Base-by-base conservation (phyloP, 2,797 vertebrate genomes). In the Ciconia nigra region DNA sequence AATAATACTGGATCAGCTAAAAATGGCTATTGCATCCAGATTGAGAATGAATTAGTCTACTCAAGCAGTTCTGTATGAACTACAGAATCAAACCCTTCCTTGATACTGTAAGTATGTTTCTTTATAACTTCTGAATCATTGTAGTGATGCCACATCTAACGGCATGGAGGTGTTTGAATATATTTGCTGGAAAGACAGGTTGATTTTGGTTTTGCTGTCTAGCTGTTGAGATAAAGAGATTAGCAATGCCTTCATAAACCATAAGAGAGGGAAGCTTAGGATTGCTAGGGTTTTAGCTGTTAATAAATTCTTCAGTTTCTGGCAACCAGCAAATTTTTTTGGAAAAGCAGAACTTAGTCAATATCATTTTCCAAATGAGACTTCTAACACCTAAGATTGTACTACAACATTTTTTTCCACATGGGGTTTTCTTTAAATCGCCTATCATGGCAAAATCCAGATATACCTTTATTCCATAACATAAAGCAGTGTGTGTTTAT, bases 261-360 rank as follows among this genome's bases (percentile, higher is more conserved):
- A 0, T 55, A 63, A 63, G 49, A 85, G 37, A 61, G 21, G 13
- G 33, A 73, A 89, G 12, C 21, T 76, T 55, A 74, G 17, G 4
- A 51, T 37, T 87, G 21, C 57, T 63, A 33, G 22, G 17, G 13
- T 16, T 96, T 82, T 61, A 87, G 18, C 57, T 94, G 54, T 71
- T 85, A 90, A 96, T 92, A 85, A 73, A 63, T 93, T 87, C 17
- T 95, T 93, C 37, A 14, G 24, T 83, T 94, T 87, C 69, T 87
- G 66, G 61, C 62, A 95, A 59, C 10, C 6, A 79, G 66, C 42
- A 86, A 20, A 4, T 72, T 29, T 86, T 73, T 77, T 70, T 72
- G 5, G 24, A 47, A 83, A 92, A 91, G 33, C 62, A 73, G 46
- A 82, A 76, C 44, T 72, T 88, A 51, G n/a, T 73, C 49, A 73